Evolutionary conservation across 2,888 invertebrate genomes (phyloP).

Genomic region (Pandemis heparana): DNA sequence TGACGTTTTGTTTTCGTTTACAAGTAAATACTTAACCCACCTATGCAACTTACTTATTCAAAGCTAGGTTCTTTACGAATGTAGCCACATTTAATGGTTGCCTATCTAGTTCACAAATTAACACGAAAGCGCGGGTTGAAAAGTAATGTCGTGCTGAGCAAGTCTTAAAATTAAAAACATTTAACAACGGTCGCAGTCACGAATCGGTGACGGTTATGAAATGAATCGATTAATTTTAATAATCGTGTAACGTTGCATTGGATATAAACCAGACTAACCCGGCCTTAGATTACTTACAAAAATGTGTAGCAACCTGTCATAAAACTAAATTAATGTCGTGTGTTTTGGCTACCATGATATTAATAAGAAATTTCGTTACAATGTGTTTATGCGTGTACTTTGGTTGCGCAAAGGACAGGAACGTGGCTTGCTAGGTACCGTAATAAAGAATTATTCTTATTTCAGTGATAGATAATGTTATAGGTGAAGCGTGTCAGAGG

Average conservation of each 20-base stretch:
- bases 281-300: not conserved
- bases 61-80: not conserved
- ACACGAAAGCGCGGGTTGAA: not conserved
- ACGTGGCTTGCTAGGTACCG: constrained; percentile 55
- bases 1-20: constrained; percentile 15
- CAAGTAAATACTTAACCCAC: not conserved
- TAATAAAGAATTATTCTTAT: constrained; percentile 63
- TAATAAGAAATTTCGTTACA: constrained; percentile 40
- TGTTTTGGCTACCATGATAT: constrained; percentile 29
- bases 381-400: constrained; percentile 39
- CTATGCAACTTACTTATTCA: not conserved
- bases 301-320: constrained; percentile 33
- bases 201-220: constrained; percentile 12
- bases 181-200: constrained; percentile 1
- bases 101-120: not conserved
- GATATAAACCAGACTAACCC: constrained; percentile 9
- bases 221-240: constrained; percentile 3
- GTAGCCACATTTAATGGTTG: not conserved
- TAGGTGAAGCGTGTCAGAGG: constrained; percentile 57
- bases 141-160: not conserved
- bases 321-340: constrained; percentile 39
- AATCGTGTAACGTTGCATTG: constrained; percentile 9
- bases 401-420: constrained; percentile 52
- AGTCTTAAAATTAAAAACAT: constrained; percentile 9
- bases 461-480: constrained; percentile 59